Base-by-base conservation (phyloP, 2,797 vertebrate species). In the Eulemur coronatus region DNA sequence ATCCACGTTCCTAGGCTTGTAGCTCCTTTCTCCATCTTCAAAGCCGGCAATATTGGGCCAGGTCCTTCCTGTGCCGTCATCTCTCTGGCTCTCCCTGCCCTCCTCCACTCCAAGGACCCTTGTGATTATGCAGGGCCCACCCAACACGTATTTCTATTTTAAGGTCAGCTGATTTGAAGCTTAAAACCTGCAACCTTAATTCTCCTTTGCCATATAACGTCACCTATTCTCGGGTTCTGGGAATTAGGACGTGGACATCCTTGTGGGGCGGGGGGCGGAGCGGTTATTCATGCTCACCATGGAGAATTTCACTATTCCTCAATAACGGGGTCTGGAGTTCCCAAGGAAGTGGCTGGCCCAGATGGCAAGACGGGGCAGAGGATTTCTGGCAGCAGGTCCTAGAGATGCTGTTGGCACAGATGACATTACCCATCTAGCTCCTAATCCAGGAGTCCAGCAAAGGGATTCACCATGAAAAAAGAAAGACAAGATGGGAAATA, bases 361-460 rank as follows among this genome's bases (percentile, higher is more conserved):
- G 26, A 72, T 35, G 9, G 2, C 26, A 15, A 41, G 28, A 81
- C n/a, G 30, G 18, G 63, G 35, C 43, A 43, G 6, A 82, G 30
- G 48, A 52, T 41, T 69, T 43, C 43, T 12, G 18, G 35, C 11
- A 15, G 17, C 26, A 28, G 30, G 35, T 46, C 52, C 41, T 38
- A 15, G 14, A 20, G 35, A 14, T 7, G 1, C 50, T 28, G 1
- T 38, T 2, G 10, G n/a, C 30, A n/a, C 3, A 4, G 12, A 35
- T 22, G 12, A 41, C 5, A 26, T 41, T 30, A 79, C 26, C 38
- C 12, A 22, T 12, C 20, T 5, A 28, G 20, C 22, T 67, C 50
- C 26, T 41, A 9, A 33, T 17, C 55, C 22, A 33, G 55, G 70
- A 81, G 14, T 11, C 7, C 15, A 15, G 43, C 30, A 38, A 76